Conservation (phyloP, 2,888 invertebrate genomes). For the Sarcophaga variegata region DNA sequence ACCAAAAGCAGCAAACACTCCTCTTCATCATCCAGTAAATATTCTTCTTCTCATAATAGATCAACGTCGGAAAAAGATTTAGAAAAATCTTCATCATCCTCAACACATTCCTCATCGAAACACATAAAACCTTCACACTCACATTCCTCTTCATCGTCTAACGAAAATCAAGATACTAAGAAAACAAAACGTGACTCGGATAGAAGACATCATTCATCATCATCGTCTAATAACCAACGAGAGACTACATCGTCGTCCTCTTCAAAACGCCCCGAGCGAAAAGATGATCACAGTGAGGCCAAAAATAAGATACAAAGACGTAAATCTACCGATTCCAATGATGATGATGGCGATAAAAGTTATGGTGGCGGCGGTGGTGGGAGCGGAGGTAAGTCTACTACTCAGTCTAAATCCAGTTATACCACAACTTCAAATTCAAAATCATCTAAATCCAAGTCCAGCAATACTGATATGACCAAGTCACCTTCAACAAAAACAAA, state of each 20-base stretch:
- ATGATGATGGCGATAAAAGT: constrained; percentile 86
- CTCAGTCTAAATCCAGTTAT: constrained; percentile 45
- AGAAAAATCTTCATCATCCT: constrained; percentile 56
- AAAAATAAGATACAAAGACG: constrained; percentile 86
- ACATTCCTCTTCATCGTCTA: constrained; percentile 70
- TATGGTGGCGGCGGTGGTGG: constrained; percentile 61
- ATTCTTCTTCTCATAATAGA: constrained; percentile 61
- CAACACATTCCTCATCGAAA: constrained; percentile 69
- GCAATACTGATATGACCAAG: constrained; percentile 6
- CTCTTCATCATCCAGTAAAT: constrained; percentile 70
- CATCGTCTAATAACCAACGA: constrained; percentile 70
- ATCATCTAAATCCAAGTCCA: constrained; percentile 47
- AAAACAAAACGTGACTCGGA: constrained; percentile 65
- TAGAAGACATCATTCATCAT: constrained; percentile 70
- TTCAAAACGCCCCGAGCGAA: constrained; percentile 66
- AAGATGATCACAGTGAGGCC: constrained; percentile 88
- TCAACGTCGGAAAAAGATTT: constrained; percentile 37
- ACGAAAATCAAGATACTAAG: constrained; percentile 70
- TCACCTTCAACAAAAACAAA: constrained; percentile 31
- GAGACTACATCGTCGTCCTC: constrained; percentile 69
- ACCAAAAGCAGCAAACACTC: constrained; percentile 75
- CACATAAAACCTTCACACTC: constrained; percentile 67
- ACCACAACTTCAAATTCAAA: constrained; percentile 15
- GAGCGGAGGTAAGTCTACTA: constrained; percentile 45
- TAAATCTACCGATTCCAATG: constrained; percentile 91